phyloP scores from a whole-genome alignment of 2,797 vertebrate species.

The Emys orbicularis region DNA sequence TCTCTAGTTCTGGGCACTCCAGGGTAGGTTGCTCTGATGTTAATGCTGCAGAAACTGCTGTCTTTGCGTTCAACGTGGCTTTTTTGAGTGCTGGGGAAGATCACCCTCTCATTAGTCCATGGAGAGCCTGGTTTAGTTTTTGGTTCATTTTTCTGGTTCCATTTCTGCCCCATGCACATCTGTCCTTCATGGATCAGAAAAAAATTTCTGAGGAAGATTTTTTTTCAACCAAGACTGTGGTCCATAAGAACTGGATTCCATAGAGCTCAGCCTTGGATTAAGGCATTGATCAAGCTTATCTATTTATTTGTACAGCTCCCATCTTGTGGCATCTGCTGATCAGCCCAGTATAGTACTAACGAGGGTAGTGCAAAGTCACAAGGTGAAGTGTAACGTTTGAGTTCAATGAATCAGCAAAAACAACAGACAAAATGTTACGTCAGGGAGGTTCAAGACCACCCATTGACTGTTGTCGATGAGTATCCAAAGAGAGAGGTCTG shows the following conservation, averaged over 20 bases:
- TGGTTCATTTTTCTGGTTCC: neutral
- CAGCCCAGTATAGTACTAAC: conserved; percentile 27
- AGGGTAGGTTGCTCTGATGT: neutral
- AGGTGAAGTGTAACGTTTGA: conserved; percentile 12
- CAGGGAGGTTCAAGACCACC: neutral
- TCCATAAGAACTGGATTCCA: conserved; percentile 1
- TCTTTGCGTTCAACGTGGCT: neutral
- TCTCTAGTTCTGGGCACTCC: neutral
- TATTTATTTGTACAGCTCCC: neutral
- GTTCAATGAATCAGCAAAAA: neutral
- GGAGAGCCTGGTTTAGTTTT: neutral
- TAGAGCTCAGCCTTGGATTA: neutral
- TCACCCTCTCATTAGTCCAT: neutral
- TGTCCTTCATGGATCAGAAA: neutral
- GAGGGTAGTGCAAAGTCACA: neutral
- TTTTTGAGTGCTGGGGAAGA: neutral
- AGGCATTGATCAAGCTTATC: conserved; percentile 13
- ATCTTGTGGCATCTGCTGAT: conserved; percentile 16
- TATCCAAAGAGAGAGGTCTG: neutral
- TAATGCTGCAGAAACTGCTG: neutral
- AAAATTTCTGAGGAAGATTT: neutral
- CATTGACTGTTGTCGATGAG: neutral
- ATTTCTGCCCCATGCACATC: neutral
- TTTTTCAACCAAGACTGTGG: neutral
- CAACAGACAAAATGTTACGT: neutral